Percentiles rank a stretch among this genome's conserved stretches.
phyloP scores from a whole-genome alignment of 2,113 vertebrate species.

The Semicossyphus pulcher region DNA sequence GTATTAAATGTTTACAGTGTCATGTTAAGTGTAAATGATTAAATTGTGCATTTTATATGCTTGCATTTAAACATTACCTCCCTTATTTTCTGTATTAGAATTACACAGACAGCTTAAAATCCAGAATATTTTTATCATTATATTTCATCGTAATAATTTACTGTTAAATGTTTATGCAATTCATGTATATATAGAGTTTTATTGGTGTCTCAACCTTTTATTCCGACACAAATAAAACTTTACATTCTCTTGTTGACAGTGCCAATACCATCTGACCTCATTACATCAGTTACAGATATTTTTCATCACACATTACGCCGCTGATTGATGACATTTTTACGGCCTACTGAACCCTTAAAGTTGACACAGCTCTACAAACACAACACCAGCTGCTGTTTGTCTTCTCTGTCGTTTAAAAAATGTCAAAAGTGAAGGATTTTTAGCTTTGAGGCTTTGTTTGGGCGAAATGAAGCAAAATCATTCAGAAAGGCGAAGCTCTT shows the following conservation, averaged over 20 bases:
- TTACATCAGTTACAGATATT: not conserved
- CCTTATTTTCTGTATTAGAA: no score
- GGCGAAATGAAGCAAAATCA: conserved; percentile 11
- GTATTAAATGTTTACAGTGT: no score
- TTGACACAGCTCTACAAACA: conserved; percentile 4
- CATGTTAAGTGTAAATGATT: no score
- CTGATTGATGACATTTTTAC: not conserved
- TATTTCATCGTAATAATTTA: no score
- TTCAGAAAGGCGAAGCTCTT: conserved; percentile 13
- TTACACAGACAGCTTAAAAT: no score
- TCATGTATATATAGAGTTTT: not conserved
- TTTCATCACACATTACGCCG: not conserved
- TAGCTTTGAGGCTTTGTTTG: conserved; percentile 19
- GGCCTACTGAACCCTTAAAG: not conserved
- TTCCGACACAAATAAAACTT: not conserved
- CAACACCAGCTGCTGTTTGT: conserved; percentile 10
- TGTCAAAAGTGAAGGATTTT: not conserved
- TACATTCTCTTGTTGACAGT: not conserved
- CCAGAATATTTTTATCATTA: no score
- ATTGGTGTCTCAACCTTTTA: not conserved
- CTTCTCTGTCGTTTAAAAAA: not conserved
- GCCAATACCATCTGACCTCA: not conserved
- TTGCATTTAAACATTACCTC: no score
- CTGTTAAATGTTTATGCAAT: not conserved
- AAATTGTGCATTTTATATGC: no score